Evolutionary conservation across 1,140 invertebrate species (phyloP).

Genomic region (Coenobita brevimanus): DNA sequence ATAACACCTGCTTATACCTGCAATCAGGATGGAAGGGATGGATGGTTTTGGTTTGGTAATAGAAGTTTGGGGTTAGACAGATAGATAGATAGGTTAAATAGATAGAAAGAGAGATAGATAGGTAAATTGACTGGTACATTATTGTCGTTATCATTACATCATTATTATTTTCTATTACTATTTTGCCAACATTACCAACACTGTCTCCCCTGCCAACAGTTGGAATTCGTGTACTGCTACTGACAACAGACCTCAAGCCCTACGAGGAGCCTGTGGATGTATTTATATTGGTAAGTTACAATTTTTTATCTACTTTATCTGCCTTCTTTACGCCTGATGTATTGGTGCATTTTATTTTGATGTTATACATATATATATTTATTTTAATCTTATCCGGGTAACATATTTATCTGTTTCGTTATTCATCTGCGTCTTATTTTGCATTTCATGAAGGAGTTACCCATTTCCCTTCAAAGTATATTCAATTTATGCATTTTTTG

Average conservation of each 20-base stretch:
- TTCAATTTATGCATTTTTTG: too few species aligned
- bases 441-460: too few species aligned
- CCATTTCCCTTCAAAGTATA: too few species aligned
- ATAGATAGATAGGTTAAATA: too few species aligned
- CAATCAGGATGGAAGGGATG: neutral
- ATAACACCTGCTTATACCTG: neutral
- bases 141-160: neutral
- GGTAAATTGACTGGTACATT: neutral
- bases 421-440: too few species aligned
- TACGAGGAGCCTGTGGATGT: constrained; percentile 75
- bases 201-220: constrained; percentile 72
- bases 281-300: constrained; percentile 74
- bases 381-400: too few species aligned
- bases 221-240: constrained; percentile 73
- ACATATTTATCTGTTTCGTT: too few species aligned
- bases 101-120: neutral
- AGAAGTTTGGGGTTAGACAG: neutral
- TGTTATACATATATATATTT: too few species aligned
- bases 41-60: neutral
- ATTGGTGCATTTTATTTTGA: too few species aligned
- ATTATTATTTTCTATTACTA: neutral
- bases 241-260: constrained; percentile 75
- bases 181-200: neutral
- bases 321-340: too few species aligned
- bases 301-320: too few species aligned